Evolutionary conservation across 1,140 invertebrate species (phyloP).

Genomic region (Zaprionus tsacasi): DNA sequence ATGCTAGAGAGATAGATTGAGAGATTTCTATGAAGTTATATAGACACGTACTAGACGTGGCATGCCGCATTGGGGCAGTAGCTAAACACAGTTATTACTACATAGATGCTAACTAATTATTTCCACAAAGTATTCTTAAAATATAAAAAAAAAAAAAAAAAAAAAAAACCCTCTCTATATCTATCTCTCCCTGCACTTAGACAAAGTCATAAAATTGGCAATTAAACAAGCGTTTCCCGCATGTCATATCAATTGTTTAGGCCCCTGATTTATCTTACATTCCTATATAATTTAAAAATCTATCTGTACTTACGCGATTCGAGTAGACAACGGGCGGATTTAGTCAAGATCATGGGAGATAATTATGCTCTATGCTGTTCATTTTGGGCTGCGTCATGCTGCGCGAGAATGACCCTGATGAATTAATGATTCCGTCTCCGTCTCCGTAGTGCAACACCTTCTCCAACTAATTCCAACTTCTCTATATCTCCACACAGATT

Average conservation of each 20-base stretch:
- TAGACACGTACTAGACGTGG: too few species aligned
- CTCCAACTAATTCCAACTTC: not conserved
- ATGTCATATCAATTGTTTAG: too few species aligned
- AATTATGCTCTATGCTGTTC: conserved; percentile 32
- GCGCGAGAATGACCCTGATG: conserved; percentile 51
- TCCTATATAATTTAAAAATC: conserved; percentile 35
- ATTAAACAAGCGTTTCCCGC: conserved; percentile 31
- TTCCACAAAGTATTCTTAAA: too few species aligned
- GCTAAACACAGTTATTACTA: not conserved
- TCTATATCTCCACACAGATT: conserved; percentile 50
- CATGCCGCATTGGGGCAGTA: not conserved
- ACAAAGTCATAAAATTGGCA: conserved; percentile 37
- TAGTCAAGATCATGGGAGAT: conserved; percentile 44
- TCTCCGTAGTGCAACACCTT: conserved; percentile 9
- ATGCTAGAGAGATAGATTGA: not conserved
- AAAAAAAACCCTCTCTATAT: too few species aligned
- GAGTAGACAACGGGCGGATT: conserved; percentile 9
- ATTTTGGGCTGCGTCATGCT: not conserved
- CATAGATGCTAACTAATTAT: conserved; percentile 7
- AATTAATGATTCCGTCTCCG: conserved; percentile 26
- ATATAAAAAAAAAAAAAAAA: too few species aligned
- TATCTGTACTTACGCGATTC: not conserved
- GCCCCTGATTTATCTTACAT: conserved; percentile 37
- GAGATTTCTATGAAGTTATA: not conserved
- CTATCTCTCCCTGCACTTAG: too few species aligned